phyloP scores from a whole-genome alignment of 2,113 vertebrate species.

The Aphyosemion australe region DNA sequence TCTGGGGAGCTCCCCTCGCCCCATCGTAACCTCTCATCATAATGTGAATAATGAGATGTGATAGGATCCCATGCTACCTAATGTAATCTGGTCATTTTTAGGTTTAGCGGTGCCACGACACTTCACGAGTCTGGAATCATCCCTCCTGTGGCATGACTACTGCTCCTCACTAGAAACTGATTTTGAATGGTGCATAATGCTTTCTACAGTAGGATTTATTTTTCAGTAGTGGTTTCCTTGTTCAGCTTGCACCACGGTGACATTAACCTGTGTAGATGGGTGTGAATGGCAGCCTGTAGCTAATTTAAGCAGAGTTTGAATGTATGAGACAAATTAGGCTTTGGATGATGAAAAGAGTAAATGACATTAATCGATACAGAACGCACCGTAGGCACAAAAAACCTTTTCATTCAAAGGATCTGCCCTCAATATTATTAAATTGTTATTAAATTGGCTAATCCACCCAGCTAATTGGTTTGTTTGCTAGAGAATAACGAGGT shows the following conservation, averaged over 20 bases:
- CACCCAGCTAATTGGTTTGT: slow-evolving; percentile 46
- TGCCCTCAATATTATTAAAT: slow-evolving; percentile 11
- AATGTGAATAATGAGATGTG: slow-evolving; percentile 59
- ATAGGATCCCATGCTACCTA: slow-evolving; percentile 27
- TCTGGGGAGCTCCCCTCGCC: slow-evolving; percentile 27
- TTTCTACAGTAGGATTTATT: slow-evolving; percentile 62
- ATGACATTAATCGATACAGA: slow-evolving; percentile 31
- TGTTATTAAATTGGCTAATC: slow-evolving; percentile 14
- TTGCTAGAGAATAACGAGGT: slow-evolving; percentile 62
- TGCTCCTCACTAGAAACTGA: slow-evolving; percentile 54
- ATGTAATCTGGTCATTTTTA: slow-evolving; percentile 34
- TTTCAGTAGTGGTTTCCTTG: slow-evolving; percentile 60
- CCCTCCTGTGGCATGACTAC: slow-evolving; percentile 65
- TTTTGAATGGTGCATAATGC: slow-evolving; percentile 65
- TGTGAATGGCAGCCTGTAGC: slow-evolving; percentile 44
- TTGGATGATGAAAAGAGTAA: slow-evolving; percentile 5
- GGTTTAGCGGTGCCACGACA: slow-evolving; percentile 39
- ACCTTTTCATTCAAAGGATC: slow-evolving; percentile 27
- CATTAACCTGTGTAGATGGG: slow-evolving; percentile 65
- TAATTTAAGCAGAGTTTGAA: slow-evolving; percentile 20
- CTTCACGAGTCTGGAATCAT: slow-evolving; percentile 45
- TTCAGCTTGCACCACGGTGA: slow-evolving; percentile 60
- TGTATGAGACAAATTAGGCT: slow-evolving; percentile 45
- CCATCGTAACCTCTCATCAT: slow-evolving; percentile 48
- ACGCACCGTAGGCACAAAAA: slow-evolving; percentile 43